These are phyloP conservation scores for Microctonus aethiopoides DNA, from an alignment of 2,888 invertebrate genomes.

Conservation along the genomic window DNA sequence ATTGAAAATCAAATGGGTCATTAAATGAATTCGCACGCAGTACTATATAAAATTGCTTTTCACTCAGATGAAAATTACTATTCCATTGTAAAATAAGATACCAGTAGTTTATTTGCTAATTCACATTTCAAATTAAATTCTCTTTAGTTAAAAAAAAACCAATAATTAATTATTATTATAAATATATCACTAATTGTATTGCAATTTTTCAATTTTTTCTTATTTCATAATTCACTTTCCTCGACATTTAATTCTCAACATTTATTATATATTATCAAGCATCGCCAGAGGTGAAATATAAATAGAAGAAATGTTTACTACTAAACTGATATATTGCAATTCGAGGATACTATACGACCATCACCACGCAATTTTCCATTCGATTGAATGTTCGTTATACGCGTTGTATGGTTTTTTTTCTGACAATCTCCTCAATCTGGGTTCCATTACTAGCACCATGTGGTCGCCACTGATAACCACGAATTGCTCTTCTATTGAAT, in stretches of 20 bases:
- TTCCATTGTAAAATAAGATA: too few species aligned
- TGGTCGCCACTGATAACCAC: conserved; percentile 62
- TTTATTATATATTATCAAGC: background rate
- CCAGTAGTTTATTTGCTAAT: too few species aligned
- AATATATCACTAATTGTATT: too few species aligned
- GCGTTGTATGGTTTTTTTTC: background rate
- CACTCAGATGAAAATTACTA: too few species aligned
- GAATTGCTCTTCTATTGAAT: conserved; percentile 63
- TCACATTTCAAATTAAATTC: too few species aligned
- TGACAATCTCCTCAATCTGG: conserved; percentile 24
- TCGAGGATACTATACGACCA: background rate
- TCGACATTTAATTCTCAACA: background rate
- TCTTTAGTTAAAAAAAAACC: too few species aligned
- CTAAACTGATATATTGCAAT: background rate
- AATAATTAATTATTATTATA: too few species aligned
- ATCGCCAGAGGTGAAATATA: background rate
- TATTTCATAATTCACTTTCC: background rate
- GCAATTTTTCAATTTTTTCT: too few species aligned
- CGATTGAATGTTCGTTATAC: background rate
- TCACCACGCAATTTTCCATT: conserved; percentile 14
- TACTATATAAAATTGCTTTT: too few species aligned
- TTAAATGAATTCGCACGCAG: too few species aligned
- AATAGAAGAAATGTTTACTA: background rate
- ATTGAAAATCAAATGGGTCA: too few species aligned
- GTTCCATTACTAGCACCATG: conserved; percentile 53